Base-by-base conservation (phyloP, 2,888 invertebrate species). In the Thera obeliscata region DNA sequence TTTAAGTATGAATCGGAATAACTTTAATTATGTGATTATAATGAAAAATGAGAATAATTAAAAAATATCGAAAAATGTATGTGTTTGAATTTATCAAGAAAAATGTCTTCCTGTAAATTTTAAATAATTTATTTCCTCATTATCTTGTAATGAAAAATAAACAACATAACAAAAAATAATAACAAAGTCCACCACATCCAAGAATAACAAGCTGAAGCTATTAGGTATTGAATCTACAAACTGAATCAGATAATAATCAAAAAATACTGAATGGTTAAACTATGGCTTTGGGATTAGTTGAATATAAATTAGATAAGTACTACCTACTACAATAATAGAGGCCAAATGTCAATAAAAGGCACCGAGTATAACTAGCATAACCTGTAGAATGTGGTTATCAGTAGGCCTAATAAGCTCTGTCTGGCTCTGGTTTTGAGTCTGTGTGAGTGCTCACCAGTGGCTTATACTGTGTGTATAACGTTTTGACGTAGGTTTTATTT, bases 11-110 rank as follows among this genome's bases (percentile, higher is more conserved):
- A 91, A 91, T 92, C 91, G 83, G 87, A 85, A 88, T 92, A 91
- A 91, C 90, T 88, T 87, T 91, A 89, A 93, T 93, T 91, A 93
- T 92, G 92, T 91, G 92, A 92, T 92, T 92, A 88, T 91, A 90
- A 88, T 87, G 90, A 90, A 91, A 87, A 88, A 90, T 91, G 89
- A 89, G 88, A 89, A 91, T 87, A 87, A 93, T 87, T 89, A 90
- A 91, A 85, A 89, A 84, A 85, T 86, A 88, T 88, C 89, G 82
- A 84, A 84, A 38, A 87, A 84, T 77, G 73, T 79, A 76, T n/a
- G 73, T 76, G 71, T 81, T 77, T 82, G 22, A 55, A 9, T 67
- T 68, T 56, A 41, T 12, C 35, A 54, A 11, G 8, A 48, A 8
- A 33, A 58, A 55, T n/a, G n/a, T 33, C 22, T 6, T 3, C 48